These are phyloP conservation scores for Lasaia peninsularis DNA, from an alignment of 1,140 invertebrate genomes.

Conservation along the genomic window DNA sequence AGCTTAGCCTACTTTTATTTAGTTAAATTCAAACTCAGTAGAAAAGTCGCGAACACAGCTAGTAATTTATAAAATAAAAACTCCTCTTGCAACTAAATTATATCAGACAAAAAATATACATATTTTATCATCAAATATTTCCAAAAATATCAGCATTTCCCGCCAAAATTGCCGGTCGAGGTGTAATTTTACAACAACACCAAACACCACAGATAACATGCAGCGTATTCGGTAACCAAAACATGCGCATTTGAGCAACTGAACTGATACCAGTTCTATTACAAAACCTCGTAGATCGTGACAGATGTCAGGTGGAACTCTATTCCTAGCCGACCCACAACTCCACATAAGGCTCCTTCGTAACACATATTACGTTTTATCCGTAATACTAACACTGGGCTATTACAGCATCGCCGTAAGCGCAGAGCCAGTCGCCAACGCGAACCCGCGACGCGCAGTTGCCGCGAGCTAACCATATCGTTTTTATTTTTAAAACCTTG, in stretches of 20 bases:
- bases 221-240: slow-evolving; percentile 5
- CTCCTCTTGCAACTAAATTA: too few relatives aligned
- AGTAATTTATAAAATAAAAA: too few relatives aligned
- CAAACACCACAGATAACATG: neutral
- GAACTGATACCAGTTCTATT: slow-evolving; percentile 10
- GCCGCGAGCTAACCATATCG: slow-evolving; percentile 33
- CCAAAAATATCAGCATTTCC: too few relatives aligned
- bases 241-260: slow-evolving; percentile 4
- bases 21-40: too few relatives aligned
- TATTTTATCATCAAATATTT: too few relatives aligned
- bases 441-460: slow-evolving; percentile 52
- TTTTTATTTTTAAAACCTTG: slow-evolving; percentile 5
- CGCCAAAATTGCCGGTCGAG: too few relatives aligned
- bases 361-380: slow-evolving; percentile 58
- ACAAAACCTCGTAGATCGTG: slow-evolving; percentile 26
- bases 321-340: slow-evolving; percentile 41
- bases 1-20: too few relatives aligned
- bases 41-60: too few relatives aligned
- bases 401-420: slow-evolving; percentile 35
- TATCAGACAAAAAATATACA: too few relatives aligned
- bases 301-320: slow-evolving; percentile 33
- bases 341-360: slow-evolving; percentile 54
- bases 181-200: too few relatives aligned
- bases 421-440: slow-evolving; percentile 50
- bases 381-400: slow-evolving; percentile 43